phyloP scores from a whole-genome alignment of 2,888 invertebrate species.

The Archaeoteleia sp. region DNA sequence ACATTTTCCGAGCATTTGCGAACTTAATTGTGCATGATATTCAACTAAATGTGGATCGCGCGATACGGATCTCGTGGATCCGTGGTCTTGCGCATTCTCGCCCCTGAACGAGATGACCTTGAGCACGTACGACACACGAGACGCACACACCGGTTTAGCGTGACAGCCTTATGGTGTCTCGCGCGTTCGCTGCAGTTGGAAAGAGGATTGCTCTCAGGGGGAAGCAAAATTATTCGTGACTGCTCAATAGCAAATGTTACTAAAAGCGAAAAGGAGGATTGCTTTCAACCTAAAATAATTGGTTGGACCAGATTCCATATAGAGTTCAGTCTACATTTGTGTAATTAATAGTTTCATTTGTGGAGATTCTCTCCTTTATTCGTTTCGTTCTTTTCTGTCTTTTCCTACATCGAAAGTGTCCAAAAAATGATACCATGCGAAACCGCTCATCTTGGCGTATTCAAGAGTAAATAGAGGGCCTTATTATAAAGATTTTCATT shows the following conservation, averaged over 20 bases:
- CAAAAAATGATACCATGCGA: slow-evolving; percentile 39
- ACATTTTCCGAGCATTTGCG: slow-evolving; percentile 43
- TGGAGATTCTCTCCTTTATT: slow-evolving; percentile 28
- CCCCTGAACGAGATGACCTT: slow-evolving; percentile 62
- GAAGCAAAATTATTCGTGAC: slow-evolving; percentile 50
- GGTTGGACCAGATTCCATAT: slow-evolving; percentile 69
- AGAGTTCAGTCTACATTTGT: slow-evolving; percentile 57
- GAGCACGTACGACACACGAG: slow-evolving; percentile 51
- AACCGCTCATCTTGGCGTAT: slow-evolving; percentile 7
- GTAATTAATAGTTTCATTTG: slow-evolving; percentile 70
- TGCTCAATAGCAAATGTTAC: slow-evolving; percentile 44
- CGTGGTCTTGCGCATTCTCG: slow-evolving; percentile 41
- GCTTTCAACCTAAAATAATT: slow-evolving; percentile 64
- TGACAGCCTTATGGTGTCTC: slow-evolving; percentile 58
- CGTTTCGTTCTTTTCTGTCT: slow-evolving; percentile 41
- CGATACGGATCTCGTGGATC: slow-evolving; percentile 43
- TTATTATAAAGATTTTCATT: too few species aligned
- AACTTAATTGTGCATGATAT: slow-evolving; percentile 43
- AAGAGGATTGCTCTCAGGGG: not conserved
- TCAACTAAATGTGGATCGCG: slow-evolving; percentile 29
- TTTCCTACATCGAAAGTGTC: too few species aligned
- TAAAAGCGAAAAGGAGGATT: slow-evolving; percentile 47
- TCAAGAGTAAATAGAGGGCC: too few species aligned
- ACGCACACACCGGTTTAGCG: slow-evolving; percentile 62
- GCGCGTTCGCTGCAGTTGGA: slow-evolving; percentile 34